Evolutionary conservation across 2,797 vertebrate genomes (phyloP).

Genomic region (Semaprochilodus insignis): DNA sequence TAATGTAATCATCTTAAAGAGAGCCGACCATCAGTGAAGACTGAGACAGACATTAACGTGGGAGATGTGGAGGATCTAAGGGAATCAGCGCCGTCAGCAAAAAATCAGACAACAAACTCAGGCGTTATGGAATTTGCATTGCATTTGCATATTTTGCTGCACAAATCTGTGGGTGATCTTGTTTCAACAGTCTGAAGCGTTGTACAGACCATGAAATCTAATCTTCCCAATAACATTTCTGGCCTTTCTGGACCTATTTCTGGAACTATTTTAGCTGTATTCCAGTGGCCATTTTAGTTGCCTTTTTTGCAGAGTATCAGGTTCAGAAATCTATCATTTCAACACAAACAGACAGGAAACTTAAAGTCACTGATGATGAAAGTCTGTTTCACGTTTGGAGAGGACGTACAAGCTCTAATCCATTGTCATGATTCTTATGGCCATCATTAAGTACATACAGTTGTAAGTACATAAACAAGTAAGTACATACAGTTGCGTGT

Average conservation of each 20-base stretch:
- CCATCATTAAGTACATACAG: background rate
- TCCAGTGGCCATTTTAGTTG: background rate
- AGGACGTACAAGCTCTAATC: too few species aligned
- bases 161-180: conserved; percentile 4
- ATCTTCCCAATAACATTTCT: background rate
- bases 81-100: conserved; percentile 14
- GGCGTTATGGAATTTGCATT: conserved; percentile 24
- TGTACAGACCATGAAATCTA: background rate
- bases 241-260: background rate
- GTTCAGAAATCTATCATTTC: background rate
- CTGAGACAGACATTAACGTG: conserved; percentile 25
- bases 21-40: conserved; percentile 24
- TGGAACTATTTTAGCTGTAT: too few species aligned
- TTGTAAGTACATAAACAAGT: background rate
- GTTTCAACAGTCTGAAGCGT: conserved; percentile 6
- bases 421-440: background rate
- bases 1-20: conserved; percentile 32
- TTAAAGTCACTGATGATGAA: too few species aligned
- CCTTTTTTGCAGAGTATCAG: background rate
- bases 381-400: too few species aligned
- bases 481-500: background rate
- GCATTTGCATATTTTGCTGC: conserved; percentile 22
- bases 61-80: background rate
- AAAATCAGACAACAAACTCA: conserved; percentile 1
- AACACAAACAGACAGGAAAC: background rate